These are phyloP conservation scores for Nanorana parkeri DNA, from an alignment of 2,113 vertebrate species.

Conservation along the genomic window DNA sequence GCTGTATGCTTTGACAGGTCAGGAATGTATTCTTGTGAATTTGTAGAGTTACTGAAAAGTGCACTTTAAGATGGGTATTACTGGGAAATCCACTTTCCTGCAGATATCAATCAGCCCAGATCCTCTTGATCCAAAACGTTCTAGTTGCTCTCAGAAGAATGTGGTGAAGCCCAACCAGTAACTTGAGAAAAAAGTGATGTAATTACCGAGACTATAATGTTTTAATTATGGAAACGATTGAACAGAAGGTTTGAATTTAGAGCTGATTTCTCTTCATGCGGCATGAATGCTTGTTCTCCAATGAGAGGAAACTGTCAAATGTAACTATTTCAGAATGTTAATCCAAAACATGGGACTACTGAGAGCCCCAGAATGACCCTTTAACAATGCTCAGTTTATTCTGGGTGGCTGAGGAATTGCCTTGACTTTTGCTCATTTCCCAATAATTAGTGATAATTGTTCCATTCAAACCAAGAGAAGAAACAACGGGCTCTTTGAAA, in stretches of 20 bases:
- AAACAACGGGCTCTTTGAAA: conserved; percentile 72
- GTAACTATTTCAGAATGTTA: conserved; percentile 70
- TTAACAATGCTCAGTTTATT: conserved; percentile 72
- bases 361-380: conserved; percentile 56
- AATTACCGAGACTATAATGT: conserved; percentile 51
- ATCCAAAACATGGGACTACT: conserved; percentile 60
- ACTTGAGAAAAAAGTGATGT: conserved; percentile 48
- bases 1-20: too few species aligned
- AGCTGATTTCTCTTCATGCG: conserved; percentile 58
- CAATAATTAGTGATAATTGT: conserved; percentile 77
- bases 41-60: too few species aligned
- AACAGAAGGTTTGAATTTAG: conserved; percentile 53
- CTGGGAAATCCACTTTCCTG: not conserved
- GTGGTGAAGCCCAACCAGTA: conserved; percentile 20
- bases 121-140: conserved; percentile 11
- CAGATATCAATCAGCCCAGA: not conserved
- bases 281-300: conserved; percentile 58
- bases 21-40: too few species aligned
- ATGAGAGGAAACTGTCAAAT: conserved; percentile 69
- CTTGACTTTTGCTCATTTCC: conserved; percentile 74
- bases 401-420: conserved; percentile 73
- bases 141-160: conserved; percentile 1
- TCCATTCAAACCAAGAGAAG: conserved; percentile 70
- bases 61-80: too few species aligned
- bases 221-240: conserved; percentile 46